Evolutionary conservation across 1,140 invertebrate species (phyloP).

Genomic region (Drusus annulatus): DNA sequence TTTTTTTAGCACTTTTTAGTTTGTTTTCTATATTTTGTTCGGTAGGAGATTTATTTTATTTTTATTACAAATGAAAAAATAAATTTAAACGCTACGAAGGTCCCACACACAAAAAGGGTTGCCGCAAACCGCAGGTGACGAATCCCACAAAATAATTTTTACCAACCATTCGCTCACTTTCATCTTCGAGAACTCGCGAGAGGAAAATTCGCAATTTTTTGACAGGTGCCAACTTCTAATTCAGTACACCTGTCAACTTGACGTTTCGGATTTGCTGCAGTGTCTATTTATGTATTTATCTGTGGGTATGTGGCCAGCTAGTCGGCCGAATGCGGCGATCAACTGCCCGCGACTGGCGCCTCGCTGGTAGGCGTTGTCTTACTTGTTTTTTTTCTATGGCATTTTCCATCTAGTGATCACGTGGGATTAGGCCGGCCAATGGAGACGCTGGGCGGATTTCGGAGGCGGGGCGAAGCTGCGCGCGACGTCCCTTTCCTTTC

Average conservation of each 20-base stretch:
- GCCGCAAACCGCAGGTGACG: background rate
- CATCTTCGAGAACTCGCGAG: background rate
- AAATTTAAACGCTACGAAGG: too few relatives aligned
- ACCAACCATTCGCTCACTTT: background rate
- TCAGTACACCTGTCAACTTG: constrained; percentile 11
- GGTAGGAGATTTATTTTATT: too few relatives aligned
- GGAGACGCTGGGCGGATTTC: constrained; percentile 17
- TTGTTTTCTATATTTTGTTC: too few relatives aligned
- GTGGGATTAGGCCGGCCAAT: constrained; percentile 35
- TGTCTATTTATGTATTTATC: constrained; percentile 3
- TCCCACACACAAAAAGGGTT: background rate
- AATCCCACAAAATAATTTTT: background rate
- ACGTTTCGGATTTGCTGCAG: background rate
- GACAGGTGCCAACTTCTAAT: constrained; percentile 18
- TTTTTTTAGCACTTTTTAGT: too few relatives aligned
- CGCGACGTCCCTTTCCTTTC: constrained; percentile 8
- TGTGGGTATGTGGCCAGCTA: constrained; percentile 5
- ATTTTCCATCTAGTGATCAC: constrained; percentile 37
- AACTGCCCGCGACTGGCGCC: constrained; percentile 40
- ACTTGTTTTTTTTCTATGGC: constrained; percentile 1
- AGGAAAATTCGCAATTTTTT: background rate
- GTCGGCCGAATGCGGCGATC: constrained; percentile 42
- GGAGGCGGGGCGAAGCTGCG: constrained; percentile 13
- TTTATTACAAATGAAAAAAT: too few relatives aligned
- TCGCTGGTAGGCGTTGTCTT: constrained; percentile 25